A percentile compares a stretch with the other conserved stretches of the same genome.
These are phyloP conservation scores for Glomeris maerens DNA, from an alignment of 1,140 invertebrate species.

Conservation along the genomic window DNA sequence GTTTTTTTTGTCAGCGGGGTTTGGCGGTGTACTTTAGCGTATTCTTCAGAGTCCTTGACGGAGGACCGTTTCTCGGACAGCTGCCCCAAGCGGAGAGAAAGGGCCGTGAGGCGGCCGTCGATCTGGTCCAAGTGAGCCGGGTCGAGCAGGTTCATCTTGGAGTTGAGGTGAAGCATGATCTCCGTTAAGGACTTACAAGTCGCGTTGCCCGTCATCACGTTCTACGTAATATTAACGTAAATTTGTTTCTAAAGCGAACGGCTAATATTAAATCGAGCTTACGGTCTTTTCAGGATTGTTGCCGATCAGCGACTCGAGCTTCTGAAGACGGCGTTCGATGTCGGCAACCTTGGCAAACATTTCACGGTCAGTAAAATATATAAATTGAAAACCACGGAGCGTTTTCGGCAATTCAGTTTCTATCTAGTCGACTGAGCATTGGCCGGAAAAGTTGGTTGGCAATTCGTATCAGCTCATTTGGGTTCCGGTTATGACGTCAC, in stretches of 20 bases:
- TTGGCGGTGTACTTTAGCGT: constrained; percentile 47
- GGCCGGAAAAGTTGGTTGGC: too few species aligned
- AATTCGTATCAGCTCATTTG: too few species aligned
- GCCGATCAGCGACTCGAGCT: constrained; percentile 57
- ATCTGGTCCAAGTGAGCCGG: constrained; percentile 63
- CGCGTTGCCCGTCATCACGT: neutral
- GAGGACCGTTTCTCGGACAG: constrained; percentile 50
- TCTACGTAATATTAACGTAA: neutral
- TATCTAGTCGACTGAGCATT: too few species aligned
- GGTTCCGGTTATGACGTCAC: too few species aligned
- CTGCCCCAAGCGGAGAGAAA: constrained; percentile 59
- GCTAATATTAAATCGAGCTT: neutral
- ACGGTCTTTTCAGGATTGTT: constrained; percentile 42
- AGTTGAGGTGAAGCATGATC: too few species aligned
- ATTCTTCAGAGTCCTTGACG: constrained; percentile 54
- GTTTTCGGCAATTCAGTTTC: too few species aligned
- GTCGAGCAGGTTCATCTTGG: constrained; percentile 62
- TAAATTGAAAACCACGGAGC: too few species aligned
- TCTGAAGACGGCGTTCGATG: constrained; percentile 55
- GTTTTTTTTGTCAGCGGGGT: neutral
- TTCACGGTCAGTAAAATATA: too few species aligned
- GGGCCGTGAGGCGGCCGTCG: constrained; percentile 53
- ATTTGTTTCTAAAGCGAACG: neutral
- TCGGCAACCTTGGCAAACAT: constrained; percentile 33
- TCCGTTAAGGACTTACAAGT: too few species aligned